A percentile compares a stretch with the other conserved stretches of the same genome.
phyloP scores from a whole-genome alignment of 1,140 invertebrate genomes.

The Pseudomyrmex gracilis region DNA sequence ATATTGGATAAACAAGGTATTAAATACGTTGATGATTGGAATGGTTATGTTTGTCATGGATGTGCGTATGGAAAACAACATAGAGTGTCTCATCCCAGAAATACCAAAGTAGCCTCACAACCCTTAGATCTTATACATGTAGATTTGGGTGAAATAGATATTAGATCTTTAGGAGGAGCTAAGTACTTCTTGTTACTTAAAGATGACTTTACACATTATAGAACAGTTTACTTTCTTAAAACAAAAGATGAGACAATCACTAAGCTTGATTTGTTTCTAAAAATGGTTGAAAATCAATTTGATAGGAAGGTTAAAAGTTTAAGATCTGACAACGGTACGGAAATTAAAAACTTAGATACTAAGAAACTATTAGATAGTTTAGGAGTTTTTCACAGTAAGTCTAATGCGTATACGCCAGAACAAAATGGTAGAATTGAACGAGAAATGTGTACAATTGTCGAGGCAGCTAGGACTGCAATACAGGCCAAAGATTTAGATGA shows the following conservation, averaged over 20 bases:
- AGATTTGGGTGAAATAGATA: slow-evolving; percentile 66
- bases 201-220: slow-evolving; percentile 71
- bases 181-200: slow-evolving; percentile 69
- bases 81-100: neutral
- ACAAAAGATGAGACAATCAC: slow-evolving; percentile 51
- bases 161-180: slow-evolving; percentile 49
- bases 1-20: neutral
- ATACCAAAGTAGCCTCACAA: neutral
- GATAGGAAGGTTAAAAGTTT: neutral
- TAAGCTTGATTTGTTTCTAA: slow-evolving; percentile 11
- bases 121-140: slow-evolving; percentile 53
- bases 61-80: slow-evolving; percentile 45
- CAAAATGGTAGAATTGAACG: slow-evolving; percentile 44
- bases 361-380: slow-evolving; percentile 36
- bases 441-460: slow-evolving; percentile 23
- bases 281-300: slow-evolving; percentile 17
- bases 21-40: neutral
- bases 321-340: slow-evolving; percentile 54
- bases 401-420: slow-evolving; percentile 9
- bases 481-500: neutral
- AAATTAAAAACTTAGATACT: slow-evolving; percentile 30
- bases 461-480: slow-evolving; percentile 25
- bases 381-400: slow-evolving; percentile 29
- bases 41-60: slow-evolving; percentile 68
- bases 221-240: slow-evolving; percentile 64